Evolutionary conservation across 2,113 vertebrate genomes (phyloP), one percentile per base, ranked within the genome.

Genomic region (Mesoclemmys tuberculata): DNA sequence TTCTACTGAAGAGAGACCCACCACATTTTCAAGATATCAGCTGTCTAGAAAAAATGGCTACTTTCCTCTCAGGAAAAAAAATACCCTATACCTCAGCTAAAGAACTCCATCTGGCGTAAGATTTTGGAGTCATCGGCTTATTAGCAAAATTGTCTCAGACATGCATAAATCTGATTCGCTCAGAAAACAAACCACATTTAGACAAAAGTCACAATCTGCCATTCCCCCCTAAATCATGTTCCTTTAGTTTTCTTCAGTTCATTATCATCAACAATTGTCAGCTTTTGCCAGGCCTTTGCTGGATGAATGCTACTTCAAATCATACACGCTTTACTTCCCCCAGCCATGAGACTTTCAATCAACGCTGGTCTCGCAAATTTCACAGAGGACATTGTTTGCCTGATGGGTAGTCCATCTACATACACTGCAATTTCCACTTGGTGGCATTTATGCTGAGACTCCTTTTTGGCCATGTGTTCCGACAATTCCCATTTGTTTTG

Each of bases 111-210:
- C 96, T 96, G 96, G 89, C 94, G n/a, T 0, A 0, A 48, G 81
- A 58, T 96, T 54, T 48, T 90, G 96, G 97, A 97, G 90, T 96
- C 97, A 97, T 82, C 27, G 0, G 91, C 88, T 95, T 95, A 97
- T 96, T 96, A 97, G 88, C 86, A 95, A 95, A 95, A 96, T 89
- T 90, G 84, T 96, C 89, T 52, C 58, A 84, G 92, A 77, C 82
- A 94, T 91, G 77, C 88, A 94, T 89, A 95, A 96, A 95, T 95
- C 85, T 89, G 86, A 93, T 93, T 81, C 89, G 21, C 94, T 93
- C 77, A 87, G 82, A 90, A 96, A 95, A 58, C 84, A 95, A 93
- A 87, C 84, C 90, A 80, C 71, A 89, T 51, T 85, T 26, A 87
- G 77, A 93, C 84, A 96, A 93, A 89, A 92, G 89, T 85, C 46